A percentile compares a stretch with the other conserved stretches of the same genome.
Evolutionary conservation across 1,140 invertebrate species (phyloP).

Genomic region (Triops cancriformis): DNA sequence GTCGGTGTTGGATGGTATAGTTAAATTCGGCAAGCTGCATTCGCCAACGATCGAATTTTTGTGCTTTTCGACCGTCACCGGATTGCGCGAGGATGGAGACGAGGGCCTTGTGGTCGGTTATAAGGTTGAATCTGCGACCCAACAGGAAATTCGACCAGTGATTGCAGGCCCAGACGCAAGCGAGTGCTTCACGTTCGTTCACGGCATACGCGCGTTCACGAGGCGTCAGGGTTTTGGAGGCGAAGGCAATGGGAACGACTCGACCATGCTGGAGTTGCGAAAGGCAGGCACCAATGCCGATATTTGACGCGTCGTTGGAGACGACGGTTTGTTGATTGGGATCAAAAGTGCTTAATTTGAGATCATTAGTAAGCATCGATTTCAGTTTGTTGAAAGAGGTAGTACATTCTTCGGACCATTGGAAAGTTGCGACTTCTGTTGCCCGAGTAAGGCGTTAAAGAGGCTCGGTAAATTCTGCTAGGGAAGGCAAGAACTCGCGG

Average conservation of each 20-base stretch:
- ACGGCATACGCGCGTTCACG: no score
- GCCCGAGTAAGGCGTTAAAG: no score
- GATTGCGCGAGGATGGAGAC: constrained; percentile 36
- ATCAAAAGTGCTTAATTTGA: neutral
- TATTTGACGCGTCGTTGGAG: neutral
- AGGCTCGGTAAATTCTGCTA: no score
- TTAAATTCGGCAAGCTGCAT: no score
- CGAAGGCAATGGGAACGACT: constrained; percentile 36
- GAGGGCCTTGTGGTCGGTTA: constrained; percentile 45
- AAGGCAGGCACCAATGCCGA: neutral
- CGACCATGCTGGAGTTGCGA: neutral
- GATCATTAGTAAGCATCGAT: constrained; percentile 30
- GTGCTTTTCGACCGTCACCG: neutral
- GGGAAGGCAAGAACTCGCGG: no score
- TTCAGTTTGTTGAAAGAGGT: no score
- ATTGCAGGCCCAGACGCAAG: no score
- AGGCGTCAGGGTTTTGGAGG: no score
- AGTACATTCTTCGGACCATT: constrained; percentile 35
- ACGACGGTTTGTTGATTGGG: neutral
- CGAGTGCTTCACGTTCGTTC: no score
- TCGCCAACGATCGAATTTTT: neutral
- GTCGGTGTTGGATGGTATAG: neutral
- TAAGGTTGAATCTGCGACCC: constrained; percentile 42
- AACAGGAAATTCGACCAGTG: constrained; percentile 36
- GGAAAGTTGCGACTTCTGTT: neutral